These are phyloP conservation scores for Meteorus colon DNA, from an alignment of 2,888 invertebrate species.

Conservation along the genomic window DNA sequence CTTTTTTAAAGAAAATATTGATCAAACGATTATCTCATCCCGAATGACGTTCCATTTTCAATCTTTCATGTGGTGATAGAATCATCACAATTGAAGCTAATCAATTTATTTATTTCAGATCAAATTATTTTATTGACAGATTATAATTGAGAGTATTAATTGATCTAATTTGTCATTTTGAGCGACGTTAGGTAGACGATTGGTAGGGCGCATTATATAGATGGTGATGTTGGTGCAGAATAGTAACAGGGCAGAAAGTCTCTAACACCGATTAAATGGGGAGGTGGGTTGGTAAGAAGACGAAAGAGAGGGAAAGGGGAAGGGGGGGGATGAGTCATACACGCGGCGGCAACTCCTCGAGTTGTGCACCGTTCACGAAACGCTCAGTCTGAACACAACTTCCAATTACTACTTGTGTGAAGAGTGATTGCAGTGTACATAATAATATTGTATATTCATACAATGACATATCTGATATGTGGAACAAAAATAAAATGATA, in stretches of 20 bases:
- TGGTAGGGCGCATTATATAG: constrained; percentile 11
- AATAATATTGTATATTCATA: not conserved
- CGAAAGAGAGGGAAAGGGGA: not conserved
- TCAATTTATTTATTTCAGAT: too few species aligned
- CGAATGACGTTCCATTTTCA: too few species aligned
- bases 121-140: not conserved
- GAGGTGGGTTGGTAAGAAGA: constrained; percentile 4
- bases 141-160: not conserved
- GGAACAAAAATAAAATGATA: not conserved
- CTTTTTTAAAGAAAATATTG: too few species aligned
- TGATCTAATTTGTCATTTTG: not conserved
- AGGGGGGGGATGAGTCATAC: constrained; percentile 45
- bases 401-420: constrained; percentile 35
- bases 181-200: not conserved
- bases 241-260: constrained; percentile 8
- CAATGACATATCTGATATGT: not conserved
- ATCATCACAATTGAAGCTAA: too few species aligned
- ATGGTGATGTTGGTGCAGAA: constrained; percentile 19
- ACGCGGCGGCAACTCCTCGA: constrained; percentile 26
- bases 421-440: not conserved
- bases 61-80: too few species aligned
- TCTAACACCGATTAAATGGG: constrained; percentile 8
- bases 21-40: too few species aligned
- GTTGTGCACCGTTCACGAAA: constrained; percentile 33
- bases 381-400: constrained; percentile 45